phyloP scores from a whole-genome alignment of 2,797 vertebrate genomes.

The Esox lucius region DNA sequence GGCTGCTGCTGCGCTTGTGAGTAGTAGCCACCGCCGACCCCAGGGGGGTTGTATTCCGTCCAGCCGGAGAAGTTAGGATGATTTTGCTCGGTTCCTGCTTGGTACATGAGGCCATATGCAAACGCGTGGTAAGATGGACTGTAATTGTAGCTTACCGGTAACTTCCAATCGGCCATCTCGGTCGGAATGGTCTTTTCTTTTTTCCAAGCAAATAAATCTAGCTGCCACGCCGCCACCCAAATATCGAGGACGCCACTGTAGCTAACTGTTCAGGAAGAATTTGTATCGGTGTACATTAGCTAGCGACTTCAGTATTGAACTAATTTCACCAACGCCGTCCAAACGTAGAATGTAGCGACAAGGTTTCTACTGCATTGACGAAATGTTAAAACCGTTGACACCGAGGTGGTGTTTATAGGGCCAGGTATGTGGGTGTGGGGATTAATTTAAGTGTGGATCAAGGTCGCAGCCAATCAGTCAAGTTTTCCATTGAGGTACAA shows the following conservation, averaged over 20 bases:
- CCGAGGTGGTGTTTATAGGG: slow-evolving; percentile 14
- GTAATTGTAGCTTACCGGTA: slow-evolving; percentile 69
- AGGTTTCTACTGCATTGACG: background rate
- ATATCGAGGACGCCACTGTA: background rate
- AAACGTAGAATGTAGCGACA: background rate
- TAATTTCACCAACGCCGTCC: too few species aligned
- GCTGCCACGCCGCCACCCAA: background rate
- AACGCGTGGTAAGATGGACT: slow-evolving; percentile 69
- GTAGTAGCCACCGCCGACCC: slow-evolving; percentile 49
- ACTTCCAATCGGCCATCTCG: slow-evolving; percentile 75
- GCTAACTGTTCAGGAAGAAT: too few species aligned
- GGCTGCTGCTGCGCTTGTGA: slow-evolving; percentile 31
- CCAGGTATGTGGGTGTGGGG: slow-evolving; percentile 18
- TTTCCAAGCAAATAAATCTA: background rate
- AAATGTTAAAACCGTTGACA: background rate
- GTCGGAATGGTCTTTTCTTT: accelerated
- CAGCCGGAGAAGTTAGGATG: slow-evolving; percentile 50
- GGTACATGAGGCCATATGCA: slow-evolving; percentile 68
- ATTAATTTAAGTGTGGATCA: background rate
- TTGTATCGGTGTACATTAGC: too few species aligned
- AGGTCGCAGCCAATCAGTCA: slow-evolving; percentile 36
- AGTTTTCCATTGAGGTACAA: background rate
- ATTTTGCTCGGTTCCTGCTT: slow-evolving; percentile 57
- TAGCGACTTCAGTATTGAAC: too few species aligned
- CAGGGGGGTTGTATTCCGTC: slow-evolving; percentile 53